Evolutionary conservation across 1,140 invertebrate genomes (phyloP).

Genomic region (Hormaphis cornu): DNA sequence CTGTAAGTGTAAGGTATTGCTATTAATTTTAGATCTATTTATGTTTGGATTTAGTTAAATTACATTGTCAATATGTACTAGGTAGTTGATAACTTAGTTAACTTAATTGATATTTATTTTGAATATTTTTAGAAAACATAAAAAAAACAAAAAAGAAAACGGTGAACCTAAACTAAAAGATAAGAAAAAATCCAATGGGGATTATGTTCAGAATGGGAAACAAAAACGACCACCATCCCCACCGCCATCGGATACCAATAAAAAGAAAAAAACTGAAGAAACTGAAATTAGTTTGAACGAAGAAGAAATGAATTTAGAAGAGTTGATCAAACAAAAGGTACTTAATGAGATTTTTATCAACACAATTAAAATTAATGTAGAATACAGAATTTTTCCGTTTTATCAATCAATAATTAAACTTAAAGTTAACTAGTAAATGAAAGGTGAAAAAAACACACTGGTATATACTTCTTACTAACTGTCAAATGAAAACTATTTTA

Average conservation of each 20-base stretch:
- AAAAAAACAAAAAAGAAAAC: conserved; percentile 21
- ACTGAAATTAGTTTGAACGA: conserved; percentile 42
- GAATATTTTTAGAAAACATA: conserved; percentile 3
- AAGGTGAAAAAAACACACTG: too few relatives aligned
- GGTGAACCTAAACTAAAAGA: conserved; percentile 1
- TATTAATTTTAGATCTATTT: too few relatives aligned
- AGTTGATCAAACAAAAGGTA: conserved; percentile 79
- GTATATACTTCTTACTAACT: too few relatives aligned
- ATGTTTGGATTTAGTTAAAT: too few relatives aligned
- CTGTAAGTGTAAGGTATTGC: too few relatives aligned
- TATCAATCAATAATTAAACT: not conserved
- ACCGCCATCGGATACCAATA: not conserved
- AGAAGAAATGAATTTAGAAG: conserved; percentile 77
- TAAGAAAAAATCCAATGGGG: conserved; percentile 25
- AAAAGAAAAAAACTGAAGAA: conserved; percentile 17
- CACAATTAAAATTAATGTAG: not conserved
- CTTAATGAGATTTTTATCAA: not conserved
- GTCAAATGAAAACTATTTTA: too few relatives aligned
- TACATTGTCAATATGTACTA: too few relatives aligned
- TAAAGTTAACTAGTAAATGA: too few relatives aligned
- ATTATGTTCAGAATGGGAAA: conserved; percentile 9
- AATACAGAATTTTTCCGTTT: conserved; percentile 1
- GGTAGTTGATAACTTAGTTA: too few relatives aligned
- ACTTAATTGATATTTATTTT: not conserved
- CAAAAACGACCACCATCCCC: conserved; percentile 21